phyloP scores from a whole-genome alignment of 23 tunicate genomes.

The Clavelina lepadiformis region DNA sequence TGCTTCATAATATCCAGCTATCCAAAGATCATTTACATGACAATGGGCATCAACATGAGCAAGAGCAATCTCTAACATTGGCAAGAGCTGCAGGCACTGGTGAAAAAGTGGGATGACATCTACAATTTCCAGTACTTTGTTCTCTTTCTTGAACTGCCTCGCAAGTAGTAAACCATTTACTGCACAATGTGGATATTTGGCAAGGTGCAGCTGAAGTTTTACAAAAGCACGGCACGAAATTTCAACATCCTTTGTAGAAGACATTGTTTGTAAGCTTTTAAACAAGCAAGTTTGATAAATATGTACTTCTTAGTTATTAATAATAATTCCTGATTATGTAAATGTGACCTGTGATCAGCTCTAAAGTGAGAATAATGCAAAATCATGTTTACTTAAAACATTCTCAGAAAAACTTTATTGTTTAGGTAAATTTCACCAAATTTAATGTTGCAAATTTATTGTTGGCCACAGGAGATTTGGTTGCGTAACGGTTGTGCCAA shows the following conservation, averaged over 20 bases:
- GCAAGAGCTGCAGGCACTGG: conserved; percentile 70
- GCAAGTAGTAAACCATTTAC: conserved; percentile 89
- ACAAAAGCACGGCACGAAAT: conserved; percentile 54
- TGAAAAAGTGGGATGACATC: conserved; percentile 89
- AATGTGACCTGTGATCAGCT: no score
- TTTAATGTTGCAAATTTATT: no score
- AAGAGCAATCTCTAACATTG: conserved; percentile 92
- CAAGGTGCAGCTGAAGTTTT: conserved; percentile 84
- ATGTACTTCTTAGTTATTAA: no score
- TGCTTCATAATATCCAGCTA: conserved; percentile 96
- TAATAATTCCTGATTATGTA: no score
- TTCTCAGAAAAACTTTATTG: no score
- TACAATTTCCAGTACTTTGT: conserved; percentile 41
- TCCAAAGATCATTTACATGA: conserved; percentile 29
- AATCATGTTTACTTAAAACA: no score
- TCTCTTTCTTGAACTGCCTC: conserved; percentile 24
- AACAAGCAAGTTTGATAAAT: no score
- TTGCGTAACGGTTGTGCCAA: no score
- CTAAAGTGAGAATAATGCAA: no score
- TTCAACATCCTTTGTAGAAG: conserved; percentile 46
- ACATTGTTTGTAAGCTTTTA: no score
- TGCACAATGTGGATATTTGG: conserved; percentile 94
- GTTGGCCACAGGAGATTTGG: no score
- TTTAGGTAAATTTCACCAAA: no score
- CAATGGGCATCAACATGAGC: conserved; percentile 71